These are phyloP conservation scores for Cosmia pyralina DNA, from an alignment of 2,888 invertebrate genomes.

Conservation along the genomic window DNA sequence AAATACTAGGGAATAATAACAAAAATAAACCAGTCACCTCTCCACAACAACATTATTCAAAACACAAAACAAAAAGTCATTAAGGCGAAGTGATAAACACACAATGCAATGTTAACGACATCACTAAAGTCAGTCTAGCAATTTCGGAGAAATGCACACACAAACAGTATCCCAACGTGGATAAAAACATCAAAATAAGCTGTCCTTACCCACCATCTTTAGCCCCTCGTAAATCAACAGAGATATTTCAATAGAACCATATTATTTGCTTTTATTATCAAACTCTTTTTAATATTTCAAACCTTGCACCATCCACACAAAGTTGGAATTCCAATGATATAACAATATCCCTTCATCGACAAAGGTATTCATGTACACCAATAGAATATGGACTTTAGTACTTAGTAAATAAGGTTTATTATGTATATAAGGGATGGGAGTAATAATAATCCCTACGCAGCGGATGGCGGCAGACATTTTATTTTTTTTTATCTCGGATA, in stretches of 20 bases:
- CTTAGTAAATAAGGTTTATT: conserved; percentile 61
- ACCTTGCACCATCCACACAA: not conserved
- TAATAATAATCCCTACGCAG: conserved; percentile 67
- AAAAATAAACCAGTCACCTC: not conserved
- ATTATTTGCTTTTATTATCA: conserved; percentile 52
- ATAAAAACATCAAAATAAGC: conserved; percentile 59
- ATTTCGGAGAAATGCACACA: conserved; percentile 56
- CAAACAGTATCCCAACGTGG: conserved; percentile 26
- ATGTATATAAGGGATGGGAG: conserved; percentile 52
- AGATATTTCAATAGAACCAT: conserved; percentile 53
- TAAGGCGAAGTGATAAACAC: conserved; percentile 32
- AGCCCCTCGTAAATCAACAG: conserved; percentile 68
- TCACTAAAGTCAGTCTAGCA: conserved; percentile 28
- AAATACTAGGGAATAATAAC: not conserved
- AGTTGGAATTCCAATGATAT: conserved; percentile 20
- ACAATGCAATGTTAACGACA: conserved; percentile 39
- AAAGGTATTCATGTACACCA: conserved; percentile 59
- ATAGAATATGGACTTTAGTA: conserved; percentile 67
- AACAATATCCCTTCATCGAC: conserved; percentile 46
- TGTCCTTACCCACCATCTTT: conserved; percentile 65
- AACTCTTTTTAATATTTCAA: conserved; percentile 3
- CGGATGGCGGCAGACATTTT: conserved; percentile 81
- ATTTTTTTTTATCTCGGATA: conserved; percentile 76
- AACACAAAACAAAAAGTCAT: conserved; percentile 30
- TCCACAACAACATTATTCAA: not conserved